Conservation (phyloP, 2,113 vertebrate genomes). For the Centrocercus urophasianus region DNA sequence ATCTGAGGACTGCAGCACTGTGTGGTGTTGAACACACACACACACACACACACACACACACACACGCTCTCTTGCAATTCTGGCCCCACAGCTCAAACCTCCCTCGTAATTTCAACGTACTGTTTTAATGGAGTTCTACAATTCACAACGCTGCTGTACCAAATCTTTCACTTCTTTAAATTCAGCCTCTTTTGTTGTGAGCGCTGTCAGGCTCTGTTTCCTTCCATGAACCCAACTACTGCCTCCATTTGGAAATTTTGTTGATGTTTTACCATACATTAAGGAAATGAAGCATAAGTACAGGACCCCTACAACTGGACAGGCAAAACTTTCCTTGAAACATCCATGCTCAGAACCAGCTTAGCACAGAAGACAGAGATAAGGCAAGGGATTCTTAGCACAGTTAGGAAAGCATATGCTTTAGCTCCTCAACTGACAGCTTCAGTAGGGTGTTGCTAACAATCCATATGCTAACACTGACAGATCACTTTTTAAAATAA, state of each 20-base stretch:
- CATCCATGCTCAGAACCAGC: background rate
- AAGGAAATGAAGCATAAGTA: background rate
- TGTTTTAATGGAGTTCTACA: background rate
- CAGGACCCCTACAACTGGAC: background rate
- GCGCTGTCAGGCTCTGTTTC: background rate
- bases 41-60: background rate
- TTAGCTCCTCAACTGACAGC: background rate
- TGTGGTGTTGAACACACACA: background rate
- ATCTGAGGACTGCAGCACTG: background rate
- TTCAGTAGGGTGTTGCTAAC: background rate
- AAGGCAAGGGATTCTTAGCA: background rate
- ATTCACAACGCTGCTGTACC: background rate
- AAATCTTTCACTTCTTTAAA: background rate
- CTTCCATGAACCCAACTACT: background rate
- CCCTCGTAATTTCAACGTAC: background rate
- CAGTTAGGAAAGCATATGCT: background rate
- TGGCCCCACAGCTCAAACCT: background rate
- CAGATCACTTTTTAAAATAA: slow-evolving; percentile 79
- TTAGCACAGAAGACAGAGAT: background rate
- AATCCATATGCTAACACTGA: slow-evolving; percentile 79
- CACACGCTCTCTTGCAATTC: background rate
- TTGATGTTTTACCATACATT: background rate
- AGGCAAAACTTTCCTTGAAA: background rate
- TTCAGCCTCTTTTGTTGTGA: background rate
- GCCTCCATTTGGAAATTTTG: slow-evolving; percentile 19